Base-by-base conservation (phyloP, 2,888 invertebrate genomes). In the Leucophenga maculata region DNA sequence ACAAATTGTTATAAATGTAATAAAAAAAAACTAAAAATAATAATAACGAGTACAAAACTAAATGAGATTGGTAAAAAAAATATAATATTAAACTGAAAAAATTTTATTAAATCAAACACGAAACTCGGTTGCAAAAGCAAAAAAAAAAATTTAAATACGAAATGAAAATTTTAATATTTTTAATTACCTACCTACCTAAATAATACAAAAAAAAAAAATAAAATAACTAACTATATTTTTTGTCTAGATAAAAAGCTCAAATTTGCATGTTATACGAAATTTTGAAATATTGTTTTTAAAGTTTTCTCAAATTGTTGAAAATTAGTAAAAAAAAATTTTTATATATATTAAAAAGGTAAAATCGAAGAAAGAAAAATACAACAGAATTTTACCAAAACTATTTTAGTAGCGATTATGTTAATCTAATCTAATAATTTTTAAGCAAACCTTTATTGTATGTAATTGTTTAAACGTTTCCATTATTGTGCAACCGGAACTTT, bases 41-140 rank as follows among this genome's bases (percentile, higher is more conserved):
- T 3, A 55, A 55, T 26, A 55, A 9, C 55, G 55, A 55, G 55
- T 55, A 55, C 55, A 55, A 55, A 55, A 55, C 1, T 11, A 11
- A 55, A 18, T 55, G 55, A 55, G 55, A 55, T 55, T 55, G 55
- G 55, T 9, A 26, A 55, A 11, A n/a, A n/a, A n/a, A n/a, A n/a
- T n/a, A n/a, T n/a, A n/a, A 2, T 11, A 55, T 55, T 22, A 22
- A 22, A 55, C 22, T 18, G 26, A 20, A 55, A 55, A 3, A 39
- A 3, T 26, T 26, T 26, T 26, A 26, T 39, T 39, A 39, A 39
- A 39, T 39, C 6, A 32, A 32, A 32, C 8, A 32, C 3, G 8
- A 32, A 39, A 39, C 39, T 11, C 39, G 11, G 3, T 32, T 32
- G 8, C 39, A 39, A 39, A 39, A 39, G 1, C 3, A 11, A 39